A percentile compares a stretch with the other conserved stretches of the same genome.
Conservation (phyloP, 2,113 vertebrate species). For the Garra rufa region DNA sequence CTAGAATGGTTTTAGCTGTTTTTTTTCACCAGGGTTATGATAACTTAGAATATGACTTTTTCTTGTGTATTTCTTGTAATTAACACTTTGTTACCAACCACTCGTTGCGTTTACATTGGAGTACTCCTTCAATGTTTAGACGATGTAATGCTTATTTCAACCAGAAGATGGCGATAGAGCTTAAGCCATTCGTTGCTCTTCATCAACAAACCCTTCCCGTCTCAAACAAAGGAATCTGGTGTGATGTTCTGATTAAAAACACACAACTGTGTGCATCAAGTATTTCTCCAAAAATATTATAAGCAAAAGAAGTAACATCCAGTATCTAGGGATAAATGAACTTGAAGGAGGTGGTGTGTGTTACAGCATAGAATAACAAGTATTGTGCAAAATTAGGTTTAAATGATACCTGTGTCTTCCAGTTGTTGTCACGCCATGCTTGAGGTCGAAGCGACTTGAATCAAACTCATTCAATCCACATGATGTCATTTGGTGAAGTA, state of each 20-base stretch:
- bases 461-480: conserved; percentile 60
- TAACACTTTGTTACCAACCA: background rate
- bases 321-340: background rate
- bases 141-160: background rate
- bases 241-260: background rate
- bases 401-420: conserved; percentile 26
- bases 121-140: background rate
- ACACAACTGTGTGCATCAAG: background rate
- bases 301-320: background rate
- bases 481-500: conserved; percentile 66
- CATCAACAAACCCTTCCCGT: conserved; percentile 23
- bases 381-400: conserved; percentile 55
- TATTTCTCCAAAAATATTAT: background rate
- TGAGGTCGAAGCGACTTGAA: conserved; percentile 65
- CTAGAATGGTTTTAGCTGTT: no score
- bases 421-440: conserved; percentile 37
- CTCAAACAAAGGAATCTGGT: conserved; percentile 61
- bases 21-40: no score
- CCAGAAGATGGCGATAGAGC: conserved; percentile 65
- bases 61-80: background rate
- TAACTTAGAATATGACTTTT: no score
- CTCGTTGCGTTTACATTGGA: background rate
- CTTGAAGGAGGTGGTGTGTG: conserved; percentile 35
- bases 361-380: conserved; percentile 43
- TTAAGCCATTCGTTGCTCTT: background rate